Percentiles rank a stretch among this genome's conserved stretches.
Conservation (phyloP, 53 echinoderm and acorn worm species). For the Echinometra lucunter region DNA sequence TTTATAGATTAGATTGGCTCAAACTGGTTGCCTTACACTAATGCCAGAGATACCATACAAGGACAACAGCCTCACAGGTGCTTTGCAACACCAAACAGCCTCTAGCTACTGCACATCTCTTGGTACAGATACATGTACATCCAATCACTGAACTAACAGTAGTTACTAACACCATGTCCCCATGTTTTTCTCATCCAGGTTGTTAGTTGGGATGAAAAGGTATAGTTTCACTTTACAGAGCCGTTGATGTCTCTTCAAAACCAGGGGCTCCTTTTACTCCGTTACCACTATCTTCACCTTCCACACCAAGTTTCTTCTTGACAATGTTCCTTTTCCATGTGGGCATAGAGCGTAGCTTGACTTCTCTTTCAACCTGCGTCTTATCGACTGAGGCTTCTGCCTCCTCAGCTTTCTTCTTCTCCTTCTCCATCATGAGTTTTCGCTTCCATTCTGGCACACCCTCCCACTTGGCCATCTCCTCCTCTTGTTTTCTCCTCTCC, state of each 20-base stretch:
- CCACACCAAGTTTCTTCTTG: slow-evolving; percentile 75
- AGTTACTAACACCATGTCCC: neutral
- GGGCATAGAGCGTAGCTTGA: slow-evolving; percentile 89
- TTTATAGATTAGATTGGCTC: neutral
- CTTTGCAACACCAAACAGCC: neutral
- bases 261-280: slow-evolving; percentile 8
- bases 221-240: slow-evolving; percentile 27
- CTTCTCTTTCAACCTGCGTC: slow-evolving; percentile 76
- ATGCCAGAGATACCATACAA: neutral
- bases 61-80: neutral
- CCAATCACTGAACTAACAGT: neutral
- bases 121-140: neutral
- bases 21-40: neutral
- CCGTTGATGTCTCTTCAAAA: slow-evolving; percentile 57
- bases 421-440: slow-evolving; percentile 91
- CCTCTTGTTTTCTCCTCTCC: slow-evolving; percentile 78
- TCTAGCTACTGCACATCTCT: neutral
- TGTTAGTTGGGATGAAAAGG: neutral
- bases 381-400: slow-evolving; percentile 71
- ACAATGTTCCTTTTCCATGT: slow-evolving; percentile 92
- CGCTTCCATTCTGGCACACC: slow-evolving; percentile 95
- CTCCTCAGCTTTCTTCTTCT: slow-evolving; percentile 89
- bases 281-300: slow-evolving; percentile 60
- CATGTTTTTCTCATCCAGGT: neutral
- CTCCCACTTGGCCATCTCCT: slow-evolving; percentile 86